Evolutionary conservation across 2,113 vertebrate genomes (phyloP), one percentile per base, ranked within the genome.

Genomic region (Alectura lathami): DNA sequence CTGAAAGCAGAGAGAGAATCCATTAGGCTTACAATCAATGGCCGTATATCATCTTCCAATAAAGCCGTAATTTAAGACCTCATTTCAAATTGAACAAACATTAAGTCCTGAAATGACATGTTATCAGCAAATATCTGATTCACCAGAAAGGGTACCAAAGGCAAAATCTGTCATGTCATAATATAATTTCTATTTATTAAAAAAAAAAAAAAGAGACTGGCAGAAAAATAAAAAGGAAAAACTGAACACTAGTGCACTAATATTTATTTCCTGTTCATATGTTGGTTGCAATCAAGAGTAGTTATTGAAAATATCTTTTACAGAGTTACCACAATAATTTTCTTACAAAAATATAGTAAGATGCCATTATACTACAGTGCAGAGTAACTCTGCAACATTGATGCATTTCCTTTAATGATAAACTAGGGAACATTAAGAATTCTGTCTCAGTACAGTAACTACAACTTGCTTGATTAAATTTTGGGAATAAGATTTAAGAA

Each of bases 11-110:
- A 95, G 54, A 48, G 86, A 90, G 76, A 92, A 62, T 56, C 86
- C 51, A 89, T 93, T 81, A 76, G 54, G 42, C 36, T 87, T 91
- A 83, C 82, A 87, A 83, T 94, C 83, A 88, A 54, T 86, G n/a
- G 45, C 34, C 82, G 51, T 36, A 80, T 21, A 79, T 83, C 48
- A 74, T 83, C 90, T 92, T 94, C 92, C 95, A 80, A 92, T 68
- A 83, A 93, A 91, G 11, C 9, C 30, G 92, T 89, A 51, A 60
- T 34, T 79, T 79, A 92, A 96, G 78, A 86, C n/a, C 63, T 95
- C 45, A 62, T 84, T 91, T 93, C 69, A 75, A 79, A 85, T 40
- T 67, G 43, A 94, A 57, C 57, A 91, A 94, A 83, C 13, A 89
- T 87, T 79, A 80, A 69, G 34, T 69, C 22, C 88, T 75, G 26